A percentile compares a stretch with the other conserved stretches of the same genome.
phyloP scores from a whole-genome alignment of 92 coral and sea anemone species.

The Blastomussa wellsi region DNA sequence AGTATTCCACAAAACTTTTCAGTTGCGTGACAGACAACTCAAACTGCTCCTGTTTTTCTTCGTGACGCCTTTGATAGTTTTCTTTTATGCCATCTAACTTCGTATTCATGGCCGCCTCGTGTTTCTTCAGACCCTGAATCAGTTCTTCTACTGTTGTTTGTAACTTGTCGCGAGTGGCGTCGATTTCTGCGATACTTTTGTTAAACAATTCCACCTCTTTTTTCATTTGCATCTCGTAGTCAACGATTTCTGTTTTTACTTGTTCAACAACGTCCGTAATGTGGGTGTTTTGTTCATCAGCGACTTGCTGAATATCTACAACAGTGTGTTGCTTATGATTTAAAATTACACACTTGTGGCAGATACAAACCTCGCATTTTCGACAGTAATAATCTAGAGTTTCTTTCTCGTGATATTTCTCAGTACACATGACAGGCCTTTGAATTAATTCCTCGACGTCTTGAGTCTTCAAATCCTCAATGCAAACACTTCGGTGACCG shows the following conservation, averaged over 20 bases:
- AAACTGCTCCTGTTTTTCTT: background rate
- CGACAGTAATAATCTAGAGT: background rate
- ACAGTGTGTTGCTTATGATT: slow-evolving; percentile 20
- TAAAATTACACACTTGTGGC: slow-evolving; percentile 12
- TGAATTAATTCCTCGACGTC: background rate
- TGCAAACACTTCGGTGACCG: slow-evolving; percentile 2
- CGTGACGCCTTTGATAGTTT: background rate
- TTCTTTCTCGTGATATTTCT: slow-evolving; percentile 12
- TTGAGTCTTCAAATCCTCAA: background rate
- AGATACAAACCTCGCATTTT: slow-evolving; percentile 6
- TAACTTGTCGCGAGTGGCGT: background rate
- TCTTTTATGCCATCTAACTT: background rate
- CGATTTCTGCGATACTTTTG: background rate
- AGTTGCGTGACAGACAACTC: background rate
- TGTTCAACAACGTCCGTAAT: background rate
- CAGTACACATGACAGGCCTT: slow-evolving; percentile 6
- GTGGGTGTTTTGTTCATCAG: background rate
- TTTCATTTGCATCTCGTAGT: background rate
- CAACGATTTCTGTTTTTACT: background rate
- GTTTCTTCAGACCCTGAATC: background rate
- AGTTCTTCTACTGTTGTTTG: background rate
- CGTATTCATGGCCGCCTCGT: background rate
- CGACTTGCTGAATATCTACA: background rate
- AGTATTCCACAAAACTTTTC: background rate
- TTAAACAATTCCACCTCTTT: background rate